Evolutionary conservation across 2,888 invertebrate genomes (phyloP).

Genomic region (Sycophila texana): DNA sequence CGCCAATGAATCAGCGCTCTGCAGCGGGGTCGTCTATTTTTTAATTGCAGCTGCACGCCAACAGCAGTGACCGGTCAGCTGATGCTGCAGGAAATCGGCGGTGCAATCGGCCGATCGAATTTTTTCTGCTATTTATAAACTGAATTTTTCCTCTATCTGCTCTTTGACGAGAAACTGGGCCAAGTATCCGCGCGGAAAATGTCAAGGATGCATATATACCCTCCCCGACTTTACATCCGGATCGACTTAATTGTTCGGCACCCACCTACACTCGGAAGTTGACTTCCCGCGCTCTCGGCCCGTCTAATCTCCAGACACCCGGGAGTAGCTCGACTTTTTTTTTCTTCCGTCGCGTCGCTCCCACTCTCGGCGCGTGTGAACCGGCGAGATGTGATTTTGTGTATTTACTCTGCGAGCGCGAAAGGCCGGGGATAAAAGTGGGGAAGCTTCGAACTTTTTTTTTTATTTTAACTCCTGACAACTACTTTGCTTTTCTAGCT

Average conservation of each 20-base stretch:
- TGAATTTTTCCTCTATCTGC: no score
- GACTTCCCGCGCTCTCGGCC: slow-evolving; percentile 59
- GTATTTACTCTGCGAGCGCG: slow-evolving; percentile 26
- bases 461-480: neutral
- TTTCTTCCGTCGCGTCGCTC: neutral
- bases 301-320: slow-evolving; percentile 47
- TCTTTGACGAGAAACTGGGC: no score
- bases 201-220: slow-evolving; percentile 42
- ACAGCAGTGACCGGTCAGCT: slow-evolving; percentile 33
- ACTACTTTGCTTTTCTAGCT: no score
- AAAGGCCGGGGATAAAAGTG: slow-evolving; percentile 8
- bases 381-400: slow-evolving; percentile 13
- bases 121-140: no score
- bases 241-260: slow-evolving; percentile 58
- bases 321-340: slow-evolving; percentile 17
- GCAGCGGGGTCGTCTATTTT: slow-evolving; percentile 41
- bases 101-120: no score
- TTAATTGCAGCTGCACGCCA: slow-evolving; percentile 33
- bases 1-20: slow-evolving; percentile 58
- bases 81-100: slow-evolving; percentile 1
- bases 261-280: slow-evolving; percentile 60
- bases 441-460: slow-evolving; percentile 15
- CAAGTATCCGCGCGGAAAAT: slow-evolving; percentile 41
- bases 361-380: slow-evolving; percentile 26
- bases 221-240: slow-evolving; percentile 45